These are phyloP conservation scores for Melikaiella ostensackeni DNA, from an alignment of 2,888 invertebrate species.

Conservation along the genomic window DNA sequence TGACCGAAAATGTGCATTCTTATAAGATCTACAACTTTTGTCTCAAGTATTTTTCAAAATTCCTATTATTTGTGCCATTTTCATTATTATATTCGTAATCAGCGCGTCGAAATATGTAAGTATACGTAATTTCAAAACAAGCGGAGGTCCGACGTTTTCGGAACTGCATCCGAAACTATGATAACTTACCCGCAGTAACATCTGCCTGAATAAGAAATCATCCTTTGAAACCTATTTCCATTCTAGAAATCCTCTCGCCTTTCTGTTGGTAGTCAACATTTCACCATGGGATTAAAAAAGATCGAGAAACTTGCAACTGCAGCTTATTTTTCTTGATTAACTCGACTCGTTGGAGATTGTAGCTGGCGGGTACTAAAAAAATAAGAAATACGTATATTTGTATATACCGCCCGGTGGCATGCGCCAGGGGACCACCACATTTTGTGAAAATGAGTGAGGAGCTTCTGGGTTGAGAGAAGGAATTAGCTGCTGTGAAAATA, in stretches of 20 bases:
- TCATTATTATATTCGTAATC: too few relatives aligned
- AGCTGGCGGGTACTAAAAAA: slow-evolving; percentile 27
- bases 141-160: too few relatives aligned
- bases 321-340: slow-evolving; percentile 62
- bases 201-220: not conserved
- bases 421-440: not conserved
- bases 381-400: slow-evolving; percentile 31
- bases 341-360: slow-evolving; percentile 50
- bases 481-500: slow-evolving; percentile 28
- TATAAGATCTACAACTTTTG: too few relatives aligned
- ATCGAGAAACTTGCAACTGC: slow-evolving; percentile 38
- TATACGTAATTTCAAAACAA: too few relatives aligned
- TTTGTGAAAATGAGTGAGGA: slow-evolving; percentile 10
- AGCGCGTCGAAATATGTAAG: too few relatives aligned
- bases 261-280: not conserved
- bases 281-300: slow-evolving; percentile 18
- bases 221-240: too few relatives aligned
- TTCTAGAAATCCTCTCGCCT: too few relatives aligned
- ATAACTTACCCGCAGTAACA: not conserved
- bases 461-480: not conserved
- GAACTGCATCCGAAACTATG: too few relatives aligned
- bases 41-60: too few relatives aligned
- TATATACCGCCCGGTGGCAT: not conserved
- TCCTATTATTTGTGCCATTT: too few relatives aligned
- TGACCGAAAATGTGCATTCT: too few relatives aligned